These are phyloP conservation scores for Pecten maximus DNA, from an alignment of 2,888 invertebrate species.

Conservation along the genomic window DNA sequence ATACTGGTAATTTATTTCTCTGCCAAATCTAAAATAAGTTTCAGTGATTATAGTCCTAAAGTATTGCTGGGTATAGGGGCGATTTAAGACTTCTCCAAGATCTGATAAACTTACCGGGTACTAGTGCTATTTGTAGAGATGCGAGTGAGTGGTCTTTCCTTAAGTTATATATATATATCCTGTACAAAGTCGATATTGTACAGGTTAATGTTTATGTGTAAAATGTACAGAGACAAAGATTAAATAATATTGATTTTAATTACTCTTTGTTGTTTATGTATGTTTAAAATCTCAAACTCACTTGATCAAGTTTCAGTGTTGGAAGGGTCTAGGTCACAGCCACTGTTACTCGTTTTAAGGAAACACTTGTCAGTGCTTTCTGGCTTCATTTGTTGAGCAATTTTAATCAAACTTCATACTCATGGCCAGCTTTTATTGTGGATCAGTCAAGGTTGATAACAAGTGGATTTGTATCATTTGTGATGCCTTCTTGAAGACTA, in stretches of 20 bases:
- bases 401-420: too few species aligned
- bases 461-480: too few species aligned
- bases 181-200: background rate
- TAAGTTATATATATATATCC: constrained; percentile 8
- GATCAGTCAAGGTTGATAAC: too few species aligned
- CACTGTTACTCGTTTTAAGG: too few species aligned
- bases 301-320: too few species aligned
- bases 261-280: background rate
- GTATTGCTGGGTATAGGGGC: background rate
- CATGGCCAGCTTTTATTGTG: too few species aligned
- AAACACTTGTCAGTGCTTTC: too few species aligned
- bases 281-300: too few species aligned
- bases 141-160: background rate
- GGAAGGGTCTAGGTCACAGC: too few species aligned
- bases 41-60: background rate
- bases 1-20: too few species aligned
- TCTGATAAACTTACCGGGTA: background rate
- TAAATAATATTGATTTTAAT: constrained; percentile 16
- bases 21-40: background rate
- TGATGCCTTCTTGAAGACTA: too few species aligned
- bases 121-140: background rate
- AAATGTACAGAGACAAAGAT: constrained; percentile 8
- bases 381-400: too few species aligned
- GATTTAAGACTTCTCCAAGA: background rate
- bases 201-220: constrained; percentile 10